A percentile compares a stretch with the other conserved stretches of the same genome.
phyloP scores from a whole-genome alignment of 2,888 invertebrate species.

The Nomada fucata region DNA sequence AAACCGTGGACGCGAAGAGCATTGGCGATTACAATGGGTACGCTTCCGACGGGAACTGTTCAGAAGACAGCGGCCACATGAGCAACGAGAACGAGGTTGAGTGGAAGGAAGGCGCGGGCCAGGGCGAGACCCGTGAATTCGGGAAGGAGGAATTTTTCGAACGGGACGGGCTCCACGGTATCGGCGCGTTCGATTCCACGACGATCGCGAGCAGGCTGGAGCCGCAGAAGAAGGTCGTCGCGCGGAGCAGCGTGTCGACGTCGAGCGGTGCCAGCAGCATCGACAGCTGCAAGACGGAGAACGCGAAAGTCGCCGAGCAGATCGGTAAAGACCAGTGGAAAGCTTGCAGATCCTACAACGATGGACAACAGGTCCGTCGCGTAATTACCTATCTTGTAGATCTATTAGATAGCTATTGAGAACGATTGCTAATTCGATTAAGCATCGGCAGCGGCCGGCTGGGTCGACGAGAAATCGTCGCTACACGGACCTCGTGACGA shows the following conservation, averaged over 20 bases:
- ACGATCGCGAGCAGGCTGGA: conserved; percentile 70
- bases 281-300: conserved; percentile 71
- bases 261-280: conserved; percentile 76
- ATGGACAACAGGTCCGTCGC: conserved; percentile 69
- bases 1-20: conserved; percentile 58
- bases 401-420: neutral
- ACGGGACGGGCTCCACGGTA: conserved; percentile 33
- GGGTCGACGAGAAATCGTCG: neutral
- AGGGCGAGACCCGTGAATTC: conserved; percentile 63
- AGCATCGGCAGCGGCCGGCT: neutral
- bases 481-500: neutral
- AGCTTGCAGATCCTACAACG: conserved; percentile 38
- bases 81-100: conserved; percentile 89
- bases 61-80: conserved; percentile 93
- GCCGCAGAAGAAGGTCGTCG: conserved; percentile 63
- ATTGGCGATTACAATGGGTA: conserved; percentile 76
- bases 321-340: conserved; percentile 49
- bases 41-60: conserved; percentile 87
- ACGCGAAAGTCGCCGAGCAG: conserved; percentile 17
- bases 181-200: conserved; percentile 75
- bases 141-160: conserved; percentile 73
- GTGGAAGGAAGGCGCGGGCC: conserved; percentile 75
- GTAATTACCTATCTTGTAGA: conserved; percentile 33
- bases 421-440: conserved; percentile 1
- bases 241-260: conserved; percentile 63